Percentiles rank a stretch among this genome's conserved stretches.
These are phyloP conservation scores for Oriolus oriolus DNA, from an alignment of 2,113 vertebrate species.

Conservation along the genomic window DNA sequence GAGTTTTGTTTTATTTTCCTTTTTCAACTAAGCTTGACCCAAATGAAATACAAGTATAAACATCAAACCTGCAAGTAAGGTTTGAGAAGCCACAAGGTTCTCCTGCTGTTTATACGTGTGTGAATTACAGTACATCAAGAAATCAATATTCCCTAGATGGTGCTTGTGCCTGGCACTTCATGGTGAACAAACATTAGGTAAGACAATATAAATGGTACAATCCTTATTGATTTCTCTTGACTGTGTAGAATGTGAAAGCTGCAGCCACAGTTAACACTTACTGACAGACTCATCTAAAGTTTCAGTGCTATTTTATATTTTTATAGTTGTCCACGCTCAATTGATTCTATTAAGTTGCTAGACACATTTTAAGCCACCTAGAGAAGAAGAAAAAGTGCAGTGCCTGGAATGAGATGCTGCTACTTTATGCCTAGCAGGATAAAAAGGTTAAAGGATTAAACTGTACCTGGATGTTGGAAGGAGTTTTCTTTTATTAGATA, in stretches of 20 bases:
- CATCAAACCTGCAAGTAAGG: neutral
- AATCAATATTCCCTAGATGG: constrained; percentile 69
- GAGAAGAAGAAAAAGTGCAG: constrained; percentile 4
- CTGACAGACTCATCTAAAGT: constrained; percentile 53
- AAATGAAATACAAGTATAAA: constrained; percentile 6
- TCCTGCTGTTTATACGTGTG: constrained; percentile 58
- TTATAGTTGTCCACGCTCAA: constrained; percentile 37
- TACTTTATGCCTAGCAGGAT: constrained; percentile 25
- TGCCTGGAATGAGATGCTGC: constrained; percentile 38
- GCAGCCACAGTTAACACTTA: constrained; percentile 60
- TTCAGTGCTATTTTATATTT: constrained; percentile 63
- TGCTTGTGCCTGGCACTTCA: constrained; percentile 69
- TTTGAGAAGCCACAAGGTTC: constrained; percentile 51
- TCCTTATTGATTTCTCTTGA: constrained; percentile 67
- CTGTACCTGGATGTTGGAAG: constrained; percentile 9
- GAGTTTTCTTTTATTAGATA: constrained; percentile 14
- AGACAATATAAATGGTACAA: constrained; percentile 71
- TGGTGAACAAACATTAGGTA: constrained; percentile 69
- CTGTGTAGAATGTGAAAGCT: constrained; percentile 60
- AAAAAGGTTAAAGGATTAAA: constrained; percentile 45
- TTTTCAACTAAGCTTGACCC: neutral
- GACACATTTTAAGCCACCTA: constrained; percentile 55
- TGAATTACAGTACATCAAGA: constrained; percentile 71
- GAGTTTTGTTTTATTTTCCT: neutral
- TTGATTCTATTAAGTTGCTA: constrained; percentile 59